phyloP scores from a whole-genome alignment of 2,113 vertebrate genomes.

The Sturnira hondurensis region DNA sequence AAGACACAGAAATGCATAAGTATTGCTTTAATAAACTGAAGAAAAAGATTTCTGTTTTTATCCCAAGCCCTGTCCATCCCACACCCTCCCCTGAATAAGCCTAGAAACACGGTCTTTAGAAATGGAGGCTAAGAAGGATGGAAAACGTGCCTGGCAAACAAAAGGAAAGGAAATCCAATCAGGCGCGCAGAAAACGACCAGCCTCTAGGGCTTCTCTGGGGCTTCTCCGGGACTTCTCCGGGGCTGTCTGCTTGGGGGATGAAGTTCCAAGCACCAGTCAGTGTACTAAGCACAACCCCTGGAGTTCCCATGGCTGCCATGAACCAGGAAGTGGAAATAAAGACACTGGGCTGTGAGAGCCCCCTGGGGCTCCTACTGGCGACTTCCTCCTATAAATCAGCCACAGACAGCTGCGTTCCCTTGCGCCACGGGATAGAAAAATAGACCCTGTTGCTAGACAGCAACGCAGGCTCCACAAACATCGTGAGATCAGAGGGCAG shows the following conservation, averaged over 20 bases:
- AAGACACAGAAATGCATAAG: neutral
- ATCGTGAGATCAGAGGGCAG: constrained; percentile 80
- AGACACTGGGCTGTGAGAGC: constrained; percentile 63
- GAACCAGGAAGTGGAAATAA: constrained; percentile 62
- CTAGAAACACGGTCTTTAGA: neutral
- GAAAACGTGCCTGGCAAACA: neutral
- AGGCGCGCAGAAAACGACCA: neutral
- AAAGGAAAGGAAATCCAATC: neutral
- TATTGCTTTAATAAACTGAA: neutral
- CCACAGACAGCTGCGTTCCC: constrained; percentile 77
- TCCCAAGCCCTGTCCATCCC: neutral
- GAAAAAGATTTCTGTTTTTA: neutral
- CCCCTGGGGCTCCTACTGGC: constrained; percentile 73
- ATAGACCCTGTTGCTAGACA: constrained; percentile 79
- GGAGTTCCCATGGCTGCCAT: constrained; percentile 60
- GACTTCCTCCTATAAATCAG: constrained; percentile 83
- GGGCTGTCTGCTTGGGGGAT: neutral
- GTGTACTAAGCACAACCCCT: constrained; percentile 24
- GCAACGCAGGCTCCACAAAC: constrained; percentile 81
- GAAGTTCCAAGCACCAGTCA: neutral
- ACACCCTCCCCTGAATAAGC: neutral
- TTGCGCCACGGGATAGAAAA: constrained; percentile 74
- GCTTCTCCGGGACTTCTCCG: constrained; percentile 7
- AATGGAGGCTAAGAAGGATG: neutral
- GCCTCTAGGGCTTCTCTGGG: neutral